Evolutionary conservation across 2,113 vertebrate species (phyloP), one percentile per base, ranked within the genome.

Genomic region (Tachysurus vachellii): DNA sequence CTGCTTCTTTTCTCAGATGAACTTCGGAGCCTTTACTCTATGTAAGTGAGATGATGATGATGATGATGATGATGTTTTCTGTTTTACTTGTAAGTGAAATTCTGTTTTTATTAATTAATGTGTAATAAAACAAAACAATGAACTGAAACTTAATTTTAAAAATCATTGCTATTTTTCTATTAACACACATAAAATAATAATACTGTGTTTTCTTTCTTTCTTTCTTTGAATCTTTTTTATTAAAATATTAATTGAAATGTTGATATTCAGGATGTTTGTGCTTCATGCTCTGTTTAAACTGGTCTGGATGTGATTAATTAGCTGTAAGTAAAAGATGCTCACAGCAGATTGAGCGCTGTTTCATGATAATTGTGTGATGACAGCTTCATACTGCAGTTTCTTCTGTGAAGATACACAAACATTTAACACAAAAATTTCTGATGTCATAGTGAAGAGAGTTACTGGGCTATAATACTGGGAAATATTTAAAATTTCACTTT

Each of bases 311-410:
- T 54, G 47, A 77, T 77, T 54, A 77, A 54, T 77, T n/a, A 53
- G 50, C 47, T 77, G 26, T 77, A 77, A 54, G n/a, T 77, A 77
- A 53, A 77, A 77, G 75, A 77, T 77, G 75, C 75, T 77, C 26
- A 7, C 4, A 54, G 71, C 5, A 2, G 12, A 76, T 14, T n/a
- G 73, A 76, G 73, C 1, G 2, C 23, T 79, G 10, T 54, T 79
- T 79, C 76, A 54, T 54, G 50, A 54, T 77, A 77, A 77, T 77
- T n/a, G 47, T 54, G 50, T 56, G 54, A 54, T 79, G 50, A 79
- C 50, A 54, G 50, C 26, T 56, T 79, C 13, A 79, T 79, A 54
- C n/a, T 54, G 6, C n/a, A 79, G 50, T 14, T 79, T 23, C 21
- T 47, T 26, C 71, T 75, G 71, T 50, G 6, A n/a, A 76, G n/a